Evolutionary conservation across 2,797 vertebrate genomes (phyloP).

Genomic region (Spinus olivaceus): DNA sequence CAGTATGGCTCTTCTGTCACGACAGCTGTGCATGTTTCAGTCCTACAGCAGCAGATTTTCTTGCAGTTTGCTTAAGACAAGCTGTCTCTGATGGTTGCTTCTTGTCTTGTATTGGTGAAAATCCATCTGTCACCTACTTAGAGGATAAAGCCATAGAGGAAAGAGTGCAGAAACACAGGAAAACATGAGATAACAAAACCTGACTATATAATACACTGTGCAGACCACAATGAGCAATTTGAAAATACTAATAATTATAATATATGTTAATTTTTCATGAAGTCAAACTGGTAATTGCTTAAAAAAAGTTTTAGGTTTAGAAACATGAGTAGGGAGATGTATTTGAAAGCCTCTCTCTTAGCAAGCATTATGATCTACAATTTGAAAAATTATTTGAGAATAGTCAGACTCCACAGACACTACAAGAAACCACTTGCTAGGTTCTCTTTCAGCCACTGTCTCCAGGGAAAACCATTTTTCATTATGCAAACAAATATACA

Average conservation of each 20-base stretch:
- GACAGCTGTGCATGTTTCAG: neutral
- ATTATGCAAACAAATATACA: neutral
- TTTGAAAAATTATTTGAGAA: neutral
- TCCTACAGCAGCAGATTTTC: neutral
- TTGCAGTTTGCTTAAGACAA: slow-evolving; percentile 23
- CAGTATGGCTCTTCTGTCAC: neutral
- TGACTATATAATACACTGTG: neutral
- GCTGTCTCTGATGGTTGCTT: slow-evolving; percentile 22
- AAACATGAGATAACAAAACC: neutral
- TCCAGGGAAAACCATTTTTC: neutral
- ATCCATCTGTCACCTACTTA: slow-evolving; percentile 6
- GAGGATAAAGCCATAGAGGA: neutral
- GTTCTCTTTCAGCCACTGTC: neutral
- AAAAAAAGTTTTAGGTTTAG: neutral
- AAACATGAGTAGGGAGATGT: neutral
- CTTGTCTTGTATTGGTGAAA: slow-evolving; percentile 39
- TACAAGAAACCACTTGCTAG: neutral
- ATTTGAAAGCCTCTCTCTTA: neutral
- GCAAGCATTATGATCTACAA: neutral
- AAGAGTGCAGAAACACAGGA: neutral
- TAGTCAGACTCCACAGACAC: neutral
- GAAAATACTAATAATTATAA: neutral
- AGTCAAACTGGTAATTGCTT: neutral
- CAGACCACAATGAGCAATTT: neutral
- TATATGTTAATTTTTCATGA: neutral